Evolutionary conservation across 2,888 invertebrate genomes (phyloP), one percentile per base, ranked within the genome.

Genomic region (Nebria brevicollis): DNA sequence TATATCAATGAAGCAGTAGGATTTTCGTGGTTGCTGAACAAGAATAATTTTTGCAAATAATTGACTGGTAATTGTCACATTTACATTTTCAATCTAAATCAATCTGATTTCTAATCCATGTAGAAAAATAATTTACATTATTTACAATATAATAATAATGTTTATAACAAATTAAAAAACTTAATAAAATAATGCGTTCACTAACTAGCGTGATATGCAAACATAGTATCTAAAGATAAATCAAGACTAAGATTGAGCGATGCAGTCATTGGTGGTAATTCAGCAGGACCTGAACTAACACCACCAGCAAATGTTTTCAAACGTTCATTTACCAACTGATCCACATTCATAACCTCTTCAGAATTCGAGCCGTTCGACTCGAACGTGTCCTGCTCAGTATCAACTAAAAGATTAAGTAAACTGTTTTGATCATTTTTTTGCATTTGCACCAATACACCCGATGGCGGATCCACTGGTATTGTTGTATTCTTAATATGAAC

Each of bases 321-420:
- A 72, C 89, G 84, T 84, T 89, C 89, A 83, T 88, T 89, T 3
- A 89, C 89, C 84, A 89, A 88, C 82, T 89, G 89, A 86, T 89
- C 89, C 0, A 89, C 89, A 83, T 89, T 89, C 88, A 89, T 88
- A 42, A 89, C 87, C 85, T 89, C 89, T 83, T 88, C 88, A 0
- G 88, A 88, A 84, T 86, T 87, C 15, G 87, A 88, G 2, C 4
- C 54, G 7, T 13, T 54, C 70, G 87, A 87, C 83, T 89, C 89
- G 77, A 89, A 83, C 15, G 83, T 82, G 42, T 84, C 85, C 66
- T 86, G 85, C 64, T 85, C 86, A 5, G 85, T 84, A 80, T 87
- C 87, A 6, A 54, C 54, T 41, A 80, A 54, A 70, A 80, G 70
- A 80, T 75, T 75, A 64, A 80, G 64, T 7, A 80, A 42, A 75